Evolutionary conservation across 2,888 invertebrate genomes (phyloP).

Genomic region (Chalcis sispes): DNA sequence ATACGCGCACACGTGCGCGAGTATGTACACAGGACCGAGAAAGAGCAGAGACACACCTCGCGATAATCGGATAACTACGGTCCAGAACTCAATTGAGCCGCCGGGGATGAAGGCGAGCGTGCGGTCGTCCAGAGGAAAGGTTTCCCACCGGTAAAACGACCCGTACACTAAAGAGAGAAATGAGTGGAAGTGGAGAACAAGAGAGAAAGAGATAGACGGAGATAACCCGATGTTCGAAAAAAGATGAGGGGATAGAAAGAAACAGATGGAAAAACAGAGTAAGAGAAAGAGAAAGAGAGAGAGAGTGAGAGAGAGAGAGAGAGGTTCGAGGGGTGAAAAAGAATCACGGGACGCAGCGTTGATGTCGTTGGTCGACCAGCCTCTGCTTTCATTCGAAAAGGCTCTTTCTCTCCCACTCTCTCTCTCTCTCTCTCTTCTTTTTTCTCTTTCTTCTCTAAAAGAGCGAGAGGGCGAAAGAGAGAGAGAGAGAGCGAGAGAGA

Average conservation of each 20-base stretch:
- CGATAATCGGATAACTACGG: constrained; percentile 70
- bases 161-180: not conserved
- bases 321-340: constrained; percentile 26
- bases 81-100: constrained; percentile 68
- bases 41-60: constrained; percentile 52
- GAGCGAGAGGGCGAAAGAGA: not conserved
- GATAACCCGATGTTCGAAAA: constrained; percentile 36
- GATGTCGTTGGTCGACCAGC: constrained; percentile 26
- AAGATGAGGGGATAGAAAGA: constrained; percentile 59
- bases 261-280: constrained; percentile 45
- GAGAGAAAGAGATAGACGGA: not conserved
- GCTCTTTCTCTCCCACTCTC: constrained; percentile 10
- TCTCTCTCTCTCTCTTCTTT: constrained; percentile 23
- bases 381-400: constrained; percentile 39
- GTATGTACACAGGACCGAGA: constrained; percentile 49
- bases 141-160: constrained; percentile 9
- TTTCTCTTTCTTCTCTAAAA: constrained; percentile 10
- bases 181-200: constrained; percentile 37
- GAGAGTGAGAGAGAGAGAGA: not conserved
- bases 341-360: constrained; percentile 45
- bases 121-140: constrained; percentile 33
- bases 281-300: constrained; percentile 13
- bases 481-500: constrained; percentile 26
- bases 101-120: constrained; percentile 34
- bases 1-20: not conserved